Percentiles rank a stretch among this genome's conserved stretches.
phyloP scores from a whole-genome alignment of 2,888 invertebrate species.

The Leptodirus hochenwartii region DNA sequence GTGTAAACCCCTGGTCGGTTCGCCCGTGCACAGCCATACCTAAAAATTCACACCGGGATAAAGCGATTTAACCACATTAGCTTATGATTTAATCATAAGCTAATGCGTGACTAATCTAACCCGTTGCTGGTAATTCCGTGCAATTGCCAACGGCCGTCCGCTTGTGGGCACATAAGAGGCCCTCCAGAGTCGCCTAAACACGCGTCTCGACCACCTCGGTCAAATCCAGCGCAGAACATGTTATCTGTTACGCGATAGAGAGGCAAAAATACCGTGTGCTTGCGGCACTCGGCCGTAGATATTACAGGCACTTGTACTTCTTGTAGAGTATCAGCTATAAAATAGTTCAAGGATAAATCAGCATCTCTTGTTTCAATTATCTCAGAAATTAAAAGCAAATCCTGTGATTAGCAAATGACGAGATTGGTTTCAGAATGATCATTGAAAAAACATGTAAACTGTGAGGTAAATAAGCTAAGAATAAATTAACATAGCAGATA shows the following conservation, averaged over 20 bases:
- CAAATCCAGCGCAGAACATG: slow-evolving; percentile 69
- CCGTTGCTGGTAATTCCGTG: slow-evolving; percentile 62
- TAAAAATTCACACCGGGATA: neutral
- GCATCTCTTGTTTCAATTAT: neutral
- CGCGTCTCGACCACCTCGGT: slow-evolving; percentile 62
- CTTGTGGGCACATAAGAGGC: slow-evolving; percentile 58
- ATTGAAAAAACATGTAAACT: too few species aligned
- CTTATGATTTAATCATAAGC: neutral
- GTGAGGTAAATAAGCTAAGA: too few species aligned
- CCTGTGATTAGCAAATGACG: too few species aligned
- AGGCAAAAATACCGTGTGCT: slow-evolving; percentile 53
- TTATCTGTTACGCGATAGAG: slow-evolving; percentile 60
- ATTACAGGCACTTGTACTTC: slow-evolving; percentile 66
- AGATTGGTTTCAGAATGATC: too few species aligned
- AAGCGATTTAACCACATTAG: neutral
- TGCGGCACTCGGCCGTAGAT: slow-evolving; percentile 57
- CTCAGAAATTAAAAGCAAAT: neutral
- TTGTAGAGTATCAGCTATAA: slow-evolving; percentile 60
- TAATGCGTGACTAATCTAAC: neutral
- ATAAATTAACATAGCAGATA: too few species aligned
- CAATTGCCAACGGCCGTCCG: slow-evolving; percentile 23
- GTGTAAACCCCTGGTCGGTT: slow-evolving; percentile 67
- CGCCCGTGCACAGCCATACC: slow-evolving; percentile 58
- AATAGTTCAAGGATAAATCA: neutral
- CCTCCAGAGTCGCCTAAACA: slow-evolving; percentile 69